Conservation (phyloP, 2,113 vertebrate genomes). For the Crocuta crocuta region DNA sequence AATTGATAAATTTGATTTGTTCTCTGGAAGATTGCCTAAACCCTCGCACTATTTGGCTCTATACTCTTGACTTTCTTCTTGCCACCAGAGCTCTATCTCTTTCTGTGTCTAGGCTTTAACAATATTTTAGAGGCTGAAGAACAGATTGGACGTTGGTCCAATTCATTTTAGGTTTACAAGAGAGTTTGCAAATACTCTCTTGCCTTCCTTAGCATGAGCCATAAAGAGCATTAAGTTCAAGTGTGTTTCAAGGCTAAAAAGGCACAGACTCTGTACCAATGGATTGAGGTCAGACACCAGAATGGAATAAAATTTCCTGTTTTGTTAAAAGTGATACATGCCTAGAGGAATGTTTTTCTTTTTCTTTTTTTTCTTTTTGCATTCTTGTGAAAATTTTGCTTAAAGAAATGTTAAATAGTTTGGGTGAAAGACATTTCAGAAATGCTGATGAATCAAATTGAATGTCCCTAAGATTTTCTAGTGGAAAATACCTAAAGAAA, state of each 20-base stretch:
- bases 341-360: not conserved
- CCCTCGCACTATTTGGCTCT: not conserved
- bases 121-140: not conserved
- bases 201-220: not conserved
- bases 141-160: not conserved
- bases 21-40: not conserved
- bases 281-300: not conserved
- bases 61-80: not conserved
- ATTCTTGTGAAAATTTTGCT: not conserved
- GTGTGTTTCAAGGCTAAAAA: not conserved
- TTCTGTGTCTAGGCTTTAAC: not conserved
- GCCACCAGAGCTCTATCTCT: not conserved
- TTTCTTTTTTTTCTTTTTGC: not conserved
- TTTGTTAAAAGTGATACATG: not conserved
- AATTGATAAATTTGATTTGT: not conserved
- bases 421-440: not conserved
- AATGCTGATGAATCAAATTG: not conserved
- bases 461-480: not conserved
- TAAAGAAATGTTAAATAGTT: not conserved
- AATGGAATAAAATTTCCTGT: not conserved
- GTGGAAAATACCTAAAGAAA: not conserved
- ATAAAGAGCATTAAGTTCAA: not conserved
- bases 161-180: not conserved
- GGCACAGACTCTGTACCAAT: not conserved
- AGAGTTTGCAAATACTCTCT: not conserved